Percentiles rank a stretch among this genome's conserved stretches.
Conservation (phyloP, 2,797 vertebrate genomes). For the Chiloscyllium punctatum region DNA sequence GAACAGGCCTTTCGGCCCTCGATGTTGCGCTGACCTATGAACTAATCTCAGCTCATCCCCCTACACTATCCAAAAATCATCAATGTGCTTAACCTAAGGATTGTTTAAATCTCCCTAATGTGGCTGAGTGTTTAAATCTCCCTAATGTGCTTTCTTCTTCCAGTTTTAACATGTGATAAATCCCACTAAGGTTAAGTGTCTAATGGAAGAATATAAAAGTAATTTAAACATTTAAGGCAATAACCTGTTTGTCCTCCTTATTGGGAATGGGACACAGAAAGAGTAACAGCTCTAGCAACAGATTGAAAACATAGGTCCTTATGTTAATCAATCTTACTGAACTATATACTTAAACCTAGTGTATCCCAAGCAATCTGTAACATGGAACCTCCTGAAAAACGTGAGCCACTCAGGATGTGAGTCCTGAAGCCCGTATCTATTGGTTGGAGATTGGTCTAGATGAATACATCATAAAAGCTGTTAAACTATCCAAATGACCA, state of each 20-base stretch:
- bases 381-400: not conserved
- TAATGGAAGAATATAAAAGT: not conserved
- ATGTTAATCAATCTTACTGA: too few relatives aligned
- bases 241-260: not conserved
- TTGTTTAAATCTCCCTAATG: too few relatives aligned
- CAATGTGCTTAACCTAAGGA: too few relatives aligned
- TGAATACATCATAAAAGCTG: not conserved
- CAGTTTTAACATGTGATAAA: not conserved
- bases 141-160: not conserved
- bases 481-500: not conserved
- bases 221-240: not conserved
- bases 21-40: too few relatives aligned
- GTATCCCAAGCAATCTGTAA: not conserved
- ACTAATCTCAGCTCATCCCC: too few relatives aligned
- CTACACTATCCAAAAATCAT: too few relatives aligned
- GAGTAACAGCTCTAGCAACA: not conserved
- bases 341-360: not conserved
- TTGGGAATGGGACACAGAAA: not conserved
- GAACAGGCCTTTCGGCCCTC: too few relatives aligned
- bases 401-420: not conserved
- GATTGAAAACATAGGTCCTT: too few relatives aligned
- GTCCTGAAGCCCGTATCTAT: not conserved
- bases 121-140: too few relatives aligned
- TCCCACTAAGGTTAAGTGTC: not conserved
- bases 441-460: not conserved